These are phyloP conservation scores for Percopsis omiscomaycus DNA, from an alignment of 2,797 vertebrate species.

Conservation along the genomic window DNA sequence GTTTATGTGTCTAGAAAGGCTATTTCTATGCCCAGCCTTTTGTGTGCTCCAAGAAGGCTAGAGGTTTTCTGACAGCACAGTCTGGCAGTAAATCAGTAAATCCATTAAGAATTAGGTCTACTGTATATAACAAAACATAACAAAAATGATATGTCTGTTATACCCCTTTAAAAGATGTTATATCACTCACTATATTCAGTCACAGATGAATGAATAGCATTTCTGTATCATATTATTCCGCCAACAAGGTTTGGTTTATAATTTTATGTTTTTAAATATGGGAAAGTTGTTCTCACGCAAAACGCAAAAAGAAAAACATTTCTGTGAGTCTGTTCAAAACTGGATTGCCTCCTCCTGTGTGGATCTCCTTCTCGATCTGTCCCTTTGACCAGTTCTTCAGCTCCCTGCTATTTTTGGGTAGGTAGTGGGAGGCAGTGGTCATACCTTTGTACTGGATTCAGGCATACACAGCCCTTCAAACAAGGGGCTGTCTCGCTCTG, in stretches of 20 bases:
- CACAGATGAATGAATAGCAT: too few species aligned
- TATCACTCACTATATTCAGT: too few species aligned
- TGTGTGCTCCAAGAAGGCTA: background rate
- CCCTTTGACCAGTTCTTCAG: conserved; percentile 59
- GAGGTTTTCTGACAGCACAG: conserved; percentile 5
- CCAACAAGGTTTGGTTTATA: too few species aligned
- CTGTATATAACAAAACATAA: conserved; percentile 12
- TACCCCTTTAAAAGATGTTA: too few species aligned
- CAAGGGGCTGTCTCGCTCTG: conserved; percentile 9
- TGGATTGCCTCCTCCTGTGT: conserved; percentile 56
- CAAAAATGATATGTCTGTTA: background rate
- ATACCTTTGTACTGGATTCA: conserved; percentile 74
- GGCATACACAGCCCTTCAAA: conserved; percentile 65
- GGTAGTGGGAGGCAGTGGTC: conserved; percentile 75
- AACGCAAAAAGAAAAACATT: conserved; percentile 12
- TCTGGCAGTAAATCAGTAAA: conserved; percentile 31
- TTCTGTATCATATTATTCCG: too few species aligned
- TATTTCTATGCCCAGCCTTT: conserved; percentile 24
- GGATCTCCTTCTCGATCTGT: conserved; percentile 59
- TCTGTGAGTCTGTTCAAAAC: conserved; percentile 60
- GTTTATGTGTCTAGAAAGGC: conserved; percentile 39
- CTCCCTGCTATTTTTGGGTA: conserved; percentile 73
- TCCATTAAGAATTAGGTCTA: background rate
- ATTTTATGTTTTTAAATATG: background rate
- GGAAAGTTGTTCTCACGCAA: background rate